Evolutionary conservation across 2,113 vertebrate genomes (phyloP).

Genomic region (Prochilodus magdalenae): DNA sequence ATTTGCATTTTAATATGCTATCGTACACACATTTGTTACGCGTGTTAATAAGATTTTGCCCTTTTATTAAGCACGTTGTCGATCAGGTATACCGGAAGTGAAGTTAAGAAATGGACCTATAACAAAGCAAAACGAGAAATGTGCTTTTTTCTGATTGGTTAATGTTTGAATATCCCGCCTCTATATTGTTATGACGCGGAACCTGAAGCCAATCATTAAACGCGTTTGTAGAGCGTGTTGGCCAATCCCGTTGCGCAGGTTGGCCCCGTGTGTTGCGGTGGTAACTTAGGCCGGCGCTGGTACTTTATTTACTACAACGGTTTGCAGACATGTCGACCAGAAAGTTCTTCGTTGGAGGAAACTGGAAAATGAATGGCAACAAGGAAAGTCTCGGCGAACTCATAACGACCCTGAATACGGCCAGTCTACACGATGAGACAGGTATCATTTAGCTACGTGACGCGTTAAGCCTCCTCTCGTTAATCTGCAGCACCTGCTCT

Average conservation of each 20-base stretch:
- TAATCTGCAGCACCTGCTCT: not conserved
- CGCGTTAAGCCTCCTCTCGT: too few relatives aligned
- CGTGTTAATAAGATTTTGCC: too few relatives aligned
- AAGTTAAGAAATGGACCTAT: too few relatives aligned
- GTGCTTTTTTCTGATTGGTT: not conserved
- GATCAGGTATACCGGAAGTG: too few relatives aligned
- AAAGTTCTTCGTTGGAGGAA: conserved; percentile 90
- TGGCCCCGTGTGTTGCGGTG: not conserved
- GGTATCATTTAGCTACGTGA: conserved; percentile 65
- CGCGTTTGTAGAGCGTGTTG: not conserved
- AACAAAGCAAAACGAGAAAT: too few relatives aligned
- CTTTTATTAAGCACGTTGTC: too few relatives aligned
- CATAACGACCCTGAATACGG: conserved; percentile 81
- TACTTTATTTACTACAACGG: not conserved
- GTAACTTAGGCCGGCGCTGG: not conserved
- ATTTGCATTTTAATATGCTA: too few relatives aligned
- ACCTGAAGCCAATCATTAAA: not conserved
- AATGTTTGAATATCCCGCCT: not conserved
- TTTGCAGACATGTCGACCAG: conserved; percentile 67
- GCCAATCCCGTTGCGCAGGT: not conserved
- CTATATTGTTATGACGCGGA: not conserved
- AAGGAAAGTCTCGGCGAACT: conserved; percentile 83
- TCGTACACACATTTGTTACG: too few relatives aligned
- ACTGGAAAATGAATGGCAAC: conserved; percentile 93
- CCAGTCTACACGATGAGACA: conserved; percentile 80